Evolutionary conservation across 2,113 vertebrate genomes (phyloP).

Genomic region (Peromyscus californicus): DNA sequence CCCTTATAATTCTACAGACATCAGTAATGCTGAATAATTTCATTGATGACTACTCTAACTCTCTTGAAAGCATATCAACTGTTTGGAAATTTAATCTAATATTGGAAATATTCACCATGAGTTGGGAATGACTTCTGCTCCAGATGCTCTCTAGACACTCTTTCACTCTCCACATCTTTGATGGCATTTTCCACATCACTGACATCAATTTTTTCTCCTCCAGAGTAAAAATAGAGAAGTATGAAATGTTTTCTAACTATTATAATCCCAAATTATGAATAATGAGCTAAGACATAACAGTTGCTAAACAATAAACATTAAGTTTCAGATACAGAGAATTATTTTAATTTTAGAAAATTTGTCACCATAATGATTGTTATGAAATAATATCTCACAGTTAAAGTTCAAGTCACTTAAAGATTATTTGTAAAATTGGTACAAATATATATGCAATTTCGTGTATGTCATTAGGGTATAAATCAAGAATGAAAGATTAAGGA

Average conservation of each 20-base stretch:
- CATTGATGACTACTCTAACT: background rate
- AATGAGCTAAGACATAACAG: background rate
- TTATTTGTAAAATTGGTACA: background rate
- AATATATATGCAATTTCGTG: background rate
- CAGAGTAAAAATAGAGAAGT: background rate
- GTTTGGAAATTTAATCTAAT: background rate
- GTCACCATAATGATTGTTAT: background rate
- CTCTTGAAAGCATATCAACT: background rate
- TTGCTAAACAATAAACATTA: background rate
- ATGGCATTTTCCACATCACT: background rate
- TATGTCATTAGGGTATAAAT: background rate
- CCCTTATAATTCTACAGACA: background rate
- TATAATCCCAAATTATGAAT: background rate
- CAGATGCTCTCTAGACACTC: background rate
- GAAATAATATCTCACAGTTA: background rate
- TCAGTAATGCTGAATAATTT: background rate
- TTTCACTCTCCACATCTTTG: background rate
- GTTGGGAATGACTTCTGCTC: background rate
- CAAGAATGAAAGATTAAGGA: slow-evolving; percentile 4
- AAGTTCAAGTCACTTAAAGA: slow-evolving; percentile 2
- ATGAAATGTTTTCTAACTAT: background rate
- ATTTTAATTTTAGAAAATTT: background rate
- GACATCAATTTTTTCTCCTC: slow-evolving; percentile 10
- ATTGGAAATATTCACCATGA: slow-evolving; percentile 16
- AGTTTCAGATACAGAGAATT: background rate